Percentiles rank a stretch among this genome's conserved stretches.
These are phyloP conservation scores for Melanotaenia trifasciata DNA, from an alignment of 2,797 vertebrate genomes.

Conservation along the genomic window DNA sequence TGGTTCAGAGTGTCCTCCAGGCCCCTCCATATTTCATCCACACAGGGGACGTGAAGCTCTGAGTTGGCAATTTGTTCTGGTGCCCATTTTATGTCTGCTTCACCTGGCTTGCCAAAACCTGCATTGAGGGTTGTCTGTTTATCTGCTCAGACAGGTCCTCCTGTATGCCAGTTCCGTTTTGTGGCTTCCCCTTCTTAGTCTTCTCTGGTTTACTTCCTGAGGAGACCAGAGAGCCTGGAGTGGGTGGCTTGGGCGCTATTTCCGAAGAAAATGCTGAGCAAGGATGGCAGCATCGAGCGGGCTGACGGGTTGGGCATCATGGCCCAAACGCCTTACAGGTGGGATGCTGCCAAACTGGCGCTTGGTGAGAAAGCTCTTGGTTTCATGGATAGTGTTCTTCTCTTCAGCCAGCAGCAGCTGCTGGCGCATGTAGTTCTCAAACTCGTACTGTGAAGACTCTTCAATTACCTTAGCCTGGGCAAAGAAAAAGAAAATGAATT, in stretches of 20 bases:
- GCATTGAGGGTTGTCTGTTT: conserved; percentile 11
- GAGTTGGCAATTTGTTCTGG: conserved; percentile 46
- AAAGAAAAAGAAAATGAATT: conserved; percentile 6
- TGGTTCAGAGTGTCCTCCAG: conserved; percentile 60
- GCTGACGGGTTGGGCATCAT: conserved; percentile 96
- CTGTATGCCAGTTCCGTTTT: conserved; percentile 39
- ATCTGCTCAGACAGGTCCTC: conserved; percentile 36
- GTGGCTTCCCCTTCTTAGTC: conserved; percentile 27
- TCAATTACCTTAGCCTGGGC: conserved; percentile 92
- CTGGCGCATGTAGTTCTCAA: conserved; percentile 99
- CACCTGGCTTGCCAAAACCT: conserved; percentile 42
- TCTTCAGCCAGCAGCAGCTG: conserved; percentile 97
- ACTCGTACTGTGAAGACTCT: conserved; percentile 98
- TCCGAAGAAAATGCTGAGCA: conserved; percentile 95
- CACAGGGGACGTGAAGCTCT: conserved; percentile 45
- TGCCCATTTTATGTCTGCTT: conserved; percentile 37
- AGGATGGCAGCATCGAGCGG: conserved; percentile 95
- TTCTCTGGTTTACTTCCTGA: conserved; percentile 38
- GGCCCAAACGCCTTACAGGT: conserved; percentile 93
- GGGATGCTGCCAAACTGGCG: conserved; percentile 93
- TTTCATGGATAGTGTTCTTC: conserved; percentile 96
- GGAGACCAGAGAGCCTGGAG: conserved; percentile 43
- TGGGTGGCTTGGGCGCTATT: conserved; percentile 76
- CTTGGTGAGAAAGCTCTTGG: conserved; percentile 93
- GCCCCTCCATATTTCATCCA: conserved; percentile 42